Conservation (phyloP, 2,888 invertebrate species). For the Anthophora plumipes region DNA sequence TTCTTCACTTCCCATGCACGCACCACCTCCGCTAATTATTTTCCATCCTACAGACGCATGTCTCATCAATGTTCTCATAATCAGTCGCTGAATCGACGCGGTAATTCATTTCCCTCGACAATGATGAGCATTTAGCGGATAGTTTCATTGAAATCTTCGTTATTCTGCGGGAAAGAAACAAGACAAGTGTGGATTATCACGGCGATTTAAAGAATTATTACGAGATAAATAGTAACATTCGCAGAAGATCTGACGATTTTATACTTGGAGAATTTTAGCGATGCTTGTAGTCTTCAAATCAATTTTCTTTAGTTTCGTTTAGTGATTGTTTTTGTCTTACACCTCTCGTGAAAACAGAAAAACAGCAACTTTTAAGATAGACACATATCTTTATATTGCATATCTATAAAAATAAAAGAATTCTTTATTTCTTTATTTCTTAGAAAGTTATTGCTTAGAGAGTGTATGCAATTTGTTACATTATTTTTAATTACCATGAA, state of each 20-base stretch:
- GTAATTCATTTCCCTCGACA: not conserved
- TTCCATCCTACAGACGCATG: not conserved
- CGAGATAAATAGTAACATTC: not conserved
- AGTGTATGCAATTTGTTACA: no score
- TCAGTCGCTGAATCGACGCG: not conserved
- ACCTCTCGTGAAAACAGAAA: no score
- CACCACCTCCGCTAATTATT: conserved; percentile 9
- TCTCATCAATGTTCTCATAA: not conserved
- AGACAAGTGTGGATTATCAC: not conserved
- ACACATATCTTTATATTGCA: no score
- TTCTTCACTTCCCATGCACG: not conserved
- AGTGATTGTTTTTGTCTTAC: no score
- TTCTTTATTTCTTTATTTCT: no score
- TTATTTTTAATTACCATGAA: no score
- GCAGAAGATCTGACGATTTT: not conserved
- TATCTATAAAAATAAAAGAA: no score
- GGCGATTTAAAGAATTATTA: no score
- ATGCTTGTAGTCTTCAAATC: not conserved
- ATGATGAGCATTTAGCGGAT: not conserved
- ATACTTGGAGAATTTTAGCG: not conserved
- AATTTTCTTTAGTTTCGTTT: no score
- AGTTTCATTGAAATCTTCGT: not conserved
- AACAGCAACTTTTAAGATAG: no score
- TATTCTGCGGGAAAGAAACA: not conserved
- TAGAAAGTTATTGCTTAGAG: no score